These are phyloP conservation scores for Cepaea hortensis DNA, from an alignment of 2,888 invertebrate species.

Conservation along the genomic window DNA sequence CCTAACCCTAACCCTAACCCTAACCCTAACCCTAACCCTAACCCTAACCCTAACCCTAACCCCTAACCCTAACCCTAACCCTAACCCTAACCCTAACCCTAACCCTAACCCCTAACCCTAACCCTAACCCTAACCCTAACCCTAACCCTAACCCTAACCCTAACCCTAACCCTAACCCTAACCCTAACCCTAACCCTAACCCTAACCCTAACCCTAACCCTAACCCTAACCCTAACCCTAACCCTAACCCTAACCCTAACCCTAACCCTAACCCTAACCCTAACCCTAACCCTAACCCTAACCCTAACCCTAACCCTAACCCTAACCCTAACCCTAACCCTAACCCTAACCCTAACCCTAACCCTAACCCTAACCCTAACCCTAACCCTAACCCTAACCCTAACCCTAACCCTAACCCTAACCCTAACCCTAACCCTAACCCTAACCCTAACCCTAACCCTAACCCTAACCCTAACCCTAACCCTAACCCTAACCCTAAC, in stretches of 20 bases:
- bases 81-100: slow-evolving; percentile 34
- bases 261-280: slow-evolving; percentile 39
- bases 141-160: slow-evolving; percentile 44
- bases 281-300: not conserved
- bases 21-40: slow-evolving; percentile 40
- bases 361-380: slow-evolving; percentile 52
- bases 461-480: slow-evolving; percentile 33
- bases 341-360: slow-evolving; percentile 48
- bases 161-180: slow-evolving; percentile 41
- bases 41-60: too few species aligned
- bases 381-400: slow-evolving; percentile 33
- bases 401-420: slow-evolving; percentile 42
- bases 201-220: slow-evolving; percentile 39
- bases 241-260: slow-evolving; percentile 34
- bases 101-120: too few species aligned
- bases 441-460: slow-evolving; percentile 47
- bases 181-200: slow-evolving; percentile 37
- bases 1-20: slow-evolving; percentile 50
- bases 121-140: slow-evolving; percentile 22
- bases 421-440: slow-evolving; percentile 47
- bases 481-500: slow-evolving; percentile 6
- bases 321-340: slow-evolving; percentile 46
- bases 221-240: slow-evolving; percentile 39
- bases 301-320: slow-evolving; percentile 48
- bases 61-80: slow-evolving; percentile 38